Conservation (phyloP, 2,797 vertebrate genomes). For the Echeneis naucrates region DNA sequence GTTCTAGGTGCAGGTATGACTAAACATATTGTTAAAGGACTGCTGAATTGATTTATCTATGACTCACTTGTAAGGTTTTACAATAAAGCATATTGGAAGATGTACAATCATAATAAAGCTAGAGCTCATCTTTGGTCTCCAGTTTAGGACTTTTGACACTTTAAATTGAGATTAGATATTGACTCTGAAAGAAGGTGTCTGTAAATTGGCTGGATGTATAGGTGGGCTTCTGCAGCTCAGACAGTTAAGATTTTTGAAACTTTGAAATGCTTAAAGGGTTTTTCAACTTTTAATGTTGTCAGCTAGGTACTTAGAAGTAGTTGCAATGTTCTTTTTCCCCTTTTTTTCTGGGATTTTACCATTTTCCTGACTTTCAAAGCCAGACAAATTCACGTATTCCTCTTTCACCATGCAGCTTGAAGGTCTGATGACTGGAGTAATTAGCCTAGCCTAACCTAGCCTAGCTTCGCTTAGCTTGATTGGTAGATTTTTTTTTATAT, state of each 20-base stretch:
- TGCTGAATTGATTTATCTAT: slow-evolving; percentile 25
- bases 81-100: slow-evolving; percentile 51
- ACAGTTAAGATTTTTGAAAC: slow-evolving; percentile 30
- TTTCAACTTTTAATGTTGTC: slow-evolving; percentile 22
- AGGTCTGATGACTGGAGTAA: background rate
- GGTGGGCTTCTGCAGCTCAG: slow-evolving; percentile 45
- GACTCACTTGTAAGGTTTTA: slow-evolving; percentile 58
- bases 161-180: slow-evolving; percentile 30
- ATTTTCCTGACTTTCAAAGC: background rate
- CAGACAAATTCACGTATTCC: background rate
- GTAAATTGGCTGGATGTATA: slow-evolving; percentile 39
- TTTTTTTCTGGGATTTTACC: background rate
- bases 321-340: background rate
- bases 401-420: slow-evolving; percentile 20
- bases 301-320: background rate
- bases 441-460: slow-evolving; percentile 27
- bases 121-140: slow-evolving; percentile 79
- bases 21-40: slow-evolving; percentile 37
- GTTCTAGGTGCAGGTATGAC: slow-evolving; percentile 34
- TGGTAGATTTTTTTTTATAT: no score
- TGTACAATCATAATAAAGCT: slow-evolving; percentile 68
- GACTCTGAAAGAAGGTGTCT: slow-evolving; percentile 60
- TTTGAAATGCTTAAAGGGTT: slow-evolving; percentile 29
- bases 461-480: no score
- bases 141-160: slow-evolving; percentile 53